phyloP scores from a whole-genome alignment of 2,888 invertebrate species.

The Leptinotarsa tumamoca region DNA sequence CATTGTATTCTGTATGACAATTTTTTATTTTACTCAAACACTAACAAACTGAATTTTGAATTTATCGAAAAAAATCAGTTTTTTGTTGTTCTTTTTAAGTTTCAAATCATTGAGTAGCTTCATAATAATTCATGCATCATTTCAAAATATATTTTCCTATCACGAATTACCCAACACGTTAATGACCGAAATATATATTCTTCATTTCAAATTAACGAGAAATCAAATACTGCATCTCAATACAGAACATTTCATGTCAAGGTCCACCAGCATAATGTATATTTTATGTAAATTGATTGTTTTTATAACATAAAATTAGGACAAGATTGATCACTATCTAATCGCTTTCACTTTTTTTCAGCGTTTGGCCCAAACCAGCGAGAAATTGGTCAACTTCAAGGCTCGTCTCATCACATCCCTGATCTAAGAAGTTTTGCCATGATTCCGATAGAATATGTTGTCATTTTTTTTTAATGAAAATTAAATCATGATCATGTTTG shows the following conservation, averaged over 20 bases:
- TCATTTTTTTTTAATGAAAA: slow-evolving; percentile 15
- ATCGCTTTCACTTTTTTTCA: slow-evolving; percentile 61
- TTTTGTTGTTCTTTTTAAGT: too few species aligned
- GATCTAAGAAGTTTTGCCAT: slow-evolving; percentile 72
- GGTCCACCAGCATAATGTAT: slow-evolving; percentile 17
- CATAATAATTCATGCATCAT: too few species aligned
- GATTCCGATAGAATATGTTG: slow-evolving; percentile 26
- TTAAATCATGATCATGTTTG: neutral
- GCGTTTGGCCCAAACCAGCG: slow-evolving; percentile 89
- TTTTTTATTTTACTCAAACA: too few species aligned
- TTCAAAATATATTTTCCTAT: neutral
- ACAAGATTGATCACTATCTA: neutral
- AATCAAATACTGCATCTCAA: slow-evolving; percentile 3
- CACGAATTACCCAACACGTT: neutral
- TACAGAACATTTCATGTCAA: slow-evolving; percentile 27
- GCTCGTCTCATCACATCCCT: slow-evolving; percentile 90
- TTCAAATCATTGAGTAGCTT: too few species aligned
- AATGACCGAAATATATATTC: neutral
- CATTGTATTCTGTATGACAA: too few species aligned
- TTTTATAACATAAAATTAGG: neutral
- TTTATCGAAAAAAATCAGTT: too few species aligned
- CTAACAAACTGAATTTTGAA: too few species aligned
- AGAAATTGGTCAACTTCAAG: slow-evolving; percentile 93
- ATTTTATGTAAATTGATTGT: slow-evolving; percentile 27
- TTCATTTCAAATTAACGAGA: neutral